A percentile compares a stretch with the other conserved stretches of the same genome.
Evolutionary conservation across 2,113 vertebrate genomes (phyloP).

Genomic region (Corythornis madagascariensis): DNA sequence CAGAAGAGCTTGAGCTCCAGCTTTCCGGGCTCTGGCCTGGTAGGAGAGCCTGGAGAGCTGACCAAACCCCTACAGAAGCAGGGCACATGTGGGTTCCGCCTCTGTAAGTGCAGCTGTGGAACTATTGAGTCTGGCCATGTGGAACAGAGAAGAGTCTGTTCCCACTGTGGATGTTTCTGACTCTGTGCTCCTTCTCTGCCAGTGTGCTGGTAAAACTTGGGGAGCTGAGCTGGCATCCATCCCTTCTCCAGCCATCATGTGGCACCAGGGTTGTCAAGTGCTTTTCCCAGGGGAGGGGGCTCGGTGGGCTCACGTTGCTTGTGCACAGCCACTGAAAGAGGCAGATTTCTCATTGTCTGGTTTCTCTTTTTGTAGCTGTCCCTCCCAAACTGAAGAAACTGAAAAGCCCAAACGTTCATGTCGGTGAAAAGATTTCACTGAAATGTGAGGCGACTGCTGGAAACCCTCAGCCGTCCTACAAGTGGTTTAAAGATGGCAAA

Average conservation of each 20-base stretch:
- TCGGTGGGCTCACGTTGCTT: fast-evolving
- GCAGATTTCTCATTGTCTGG: neutral
- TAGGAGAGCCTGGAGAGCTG: neutral
- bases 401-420: conserved; percentile 85
- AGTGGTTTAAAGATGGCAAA: conserved; percentile 95
- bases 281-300: neutral
- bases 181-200: neutral
- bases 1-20: neutral
- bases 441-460: conserved; percentile 91
- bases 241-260: fast-evolving
- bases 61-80: neutral
- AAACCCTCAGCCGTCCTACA: conserved; percentile 88
- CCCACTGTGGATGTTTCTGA: fast-evolving
- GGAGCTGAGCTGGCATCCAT: fast-evolving
- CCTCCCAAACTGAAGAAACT: conserved; percentile 92
- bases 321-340: neutral
- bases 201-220: neutral
- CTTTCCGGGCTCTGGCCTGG: neutral
- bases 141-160: neutral
- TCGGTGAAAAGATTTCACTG: conserved; percentile 87
- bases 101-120: fast-evolving
- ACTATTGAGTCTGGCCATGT: fast-evolving
- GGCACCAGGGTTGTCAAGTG: neutral
- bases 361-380: conserved; percentile 73
- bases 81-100: fast-evolving